phyloP scores from a whole-genome alignment of 2,888 invertebrate species.

The Drosophila macrospina region DNA sequence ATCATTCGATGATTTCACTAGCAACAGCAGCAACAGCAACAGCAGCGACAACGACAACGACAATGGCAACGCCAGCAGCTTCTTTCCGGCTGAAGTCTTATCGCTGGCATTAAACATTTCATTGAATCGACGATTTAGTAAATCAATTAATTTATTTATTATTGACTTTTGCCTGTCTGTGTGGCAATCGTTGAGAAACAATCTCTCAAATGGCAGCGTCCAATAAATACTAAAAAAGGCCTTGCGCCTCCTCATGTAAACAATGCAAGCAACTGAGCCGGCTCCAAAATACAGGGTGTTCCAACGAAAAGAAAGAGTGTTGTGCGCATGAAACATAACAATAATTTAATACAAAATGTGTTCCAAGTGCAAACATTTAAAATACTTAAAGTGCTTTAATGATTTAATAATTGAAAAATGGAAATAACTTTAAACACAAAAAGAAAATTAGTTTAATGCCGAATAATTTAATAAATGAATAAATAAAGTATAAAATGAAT shows the following conservation, averaged over 20 bases:
- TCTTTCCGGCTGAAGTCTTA: conserved; percentile 48
- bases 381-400: background rate
- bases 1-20: conserved; percentile 46
- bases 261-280: conserved; percentile 57
- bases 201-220: conserved; percentile 63
- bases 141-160: conserved; percentile 79
- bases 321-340: conserved; percentile 2
- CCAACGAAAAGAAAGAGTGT: background rate
- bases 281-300: conserved; percentile 50
- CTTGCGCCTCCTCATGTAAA: conserved; percentile 53
- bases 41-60: background rate
- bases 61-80: conserved; percentile 17
- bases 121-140: conserved; percentile 61
- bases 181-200: conserved; percentile 65
- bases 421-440: background rate
- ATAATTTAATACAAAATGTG: background rate
- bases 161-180: conserved; percentile 60
- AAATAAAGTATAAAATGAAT: background rate
- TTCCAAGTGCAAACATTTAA: background rate
- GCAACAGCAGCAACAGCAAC: conserved; percentile 10
- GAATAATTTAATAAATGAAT: too few relatives aligned
- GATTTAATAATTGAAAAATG: background rate
- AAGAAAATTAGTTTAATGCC: too few relatives aligned
- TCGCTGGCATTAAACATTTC: conserved; percentile 59
- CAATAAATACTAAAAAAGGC: conserved; percentile 59